Percentiles rank a stretch among this genome's conserved stretches.
Evolutionary conservation across 2,113 vertebrate species (phyloP).

Genomic region (Naja naja): DNA sequence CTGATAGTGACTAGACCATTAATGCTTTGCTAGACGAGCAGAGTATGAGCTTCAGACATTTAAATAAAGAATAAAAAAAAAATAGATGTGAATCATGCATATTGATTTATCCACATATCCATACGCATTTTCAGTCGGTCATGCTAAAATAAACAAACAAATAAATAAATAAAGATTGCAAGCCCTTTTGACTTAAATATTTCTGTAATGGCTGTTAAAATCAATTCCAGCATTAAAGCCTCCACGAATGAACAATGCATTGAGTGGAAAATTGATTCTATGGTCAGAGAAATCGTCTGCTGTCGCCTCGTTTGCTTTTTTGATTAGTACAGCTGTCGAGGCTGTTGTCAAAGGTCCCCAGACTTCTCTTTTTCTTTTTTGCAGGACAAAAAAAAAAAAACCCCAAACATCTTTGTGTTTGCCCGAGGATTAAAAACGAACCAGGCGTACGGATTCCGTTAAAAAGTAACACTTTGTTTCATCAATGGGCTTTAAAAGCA

Average conservation of each 20-base stretch:
- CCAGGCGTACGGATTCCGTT: conserved; percentile 54
- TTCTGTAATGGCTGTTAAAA: conserved; percentile 80
- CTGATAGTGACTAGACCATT: conserved; percentile 33
- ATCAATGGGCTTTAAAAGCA: conserved; percentile 36
- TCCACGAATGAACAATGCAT: conserved; percentile 80
- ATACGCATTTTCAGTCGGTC: conserved; percentile 70
- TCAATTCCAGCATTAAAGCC: conserved; percentile 82
- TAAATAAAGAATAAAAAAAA: too few relatives aligned
- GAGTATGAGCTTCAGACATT: conserved; percentile 55
- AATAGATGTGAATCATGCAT: conserved; percentile 64
- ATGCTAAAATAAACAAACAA: conserved; percentile 58
- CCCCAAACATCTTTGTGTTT: conserved; percentile 71
- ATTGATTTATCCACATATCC: conserved; percentile 72
- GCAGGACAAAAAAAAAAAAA: conserved; percentile 8
- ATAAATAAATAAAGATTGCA: conserved; percentile 67
- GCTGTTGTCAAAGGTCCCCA: conserved; percentile 73
- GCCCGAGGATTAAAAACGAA: conserved; percentile 40
- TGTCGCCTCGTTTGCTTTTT: conserved; percentile 79
- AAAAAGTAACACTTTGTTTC: conserved; percentile 43
- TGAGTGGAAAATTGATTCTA: conserved; percentile 83
- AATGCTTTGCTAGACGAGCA: conserved; percentile 52
- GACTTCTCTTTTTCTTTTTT: conserved; percentile 67
- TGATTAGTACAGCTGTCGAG: conserved; percentile 80
- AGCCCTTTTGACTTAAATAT: conserved; percentile 78
- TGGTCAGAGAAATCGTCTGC: conserved; percentile 77